Evolutionary conservation across 2,113 vertebrate species (phyloP).

Genomic region (Mixornis gularis): DNA sequence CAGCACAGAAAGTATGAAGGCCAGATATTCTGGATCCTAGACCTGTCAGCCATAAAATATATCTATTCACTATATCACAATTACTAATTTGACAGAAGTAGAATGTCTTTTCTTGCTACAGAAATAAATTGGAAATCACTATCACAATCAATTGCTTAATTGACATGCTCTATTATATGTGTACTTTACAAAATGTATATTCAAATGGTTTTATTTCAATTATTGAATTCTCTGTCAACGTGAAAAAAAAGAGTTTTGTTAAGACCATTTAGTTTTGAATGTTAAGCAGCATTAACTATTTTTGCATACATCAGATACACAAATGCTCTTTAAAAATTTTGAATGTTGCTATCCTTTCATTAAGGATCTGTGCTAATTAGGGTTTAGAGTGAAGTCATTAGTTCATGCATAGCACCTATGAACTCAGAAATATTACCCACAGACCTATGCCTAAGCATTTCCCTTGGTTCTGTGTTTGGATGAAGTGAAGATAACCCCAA

Average conservation of each 20-base stretch:
- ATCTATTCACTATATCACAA: neutral
- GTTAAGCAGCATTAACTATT: neutral
- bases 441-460: neutral
- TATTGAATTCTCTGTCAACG: neutral
- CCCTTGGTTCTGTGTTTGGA: neutral
- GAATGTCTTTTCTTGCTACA: neutral
- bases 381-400: neutral
- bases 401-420: neutral
- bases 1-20: neutral
- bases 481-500: neutral
- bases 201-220: neutral
- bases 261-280: neutral
- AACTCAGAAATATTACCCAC: neutral
- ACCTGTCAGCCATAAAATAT: neutral
- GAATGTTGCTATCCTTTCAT: neutral
- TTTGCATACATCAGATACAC: neutral
- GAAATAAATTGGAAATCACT: neutral
- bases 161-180: neutral
- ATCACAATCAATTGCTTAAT: neutral
- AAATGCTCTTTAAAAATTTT: neutral
- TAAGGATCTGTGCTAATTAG: neutral
- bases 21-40: neutral
- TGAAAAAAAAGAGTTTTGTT: neutral
- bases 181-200: neutral
- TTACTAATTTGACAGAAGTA: neutral